These are phyloP conservation scores for Sapayoa aenigma DNA, from an alignment of 2,113 vertebrate genomes.

Conservation along the genomic window DNA sequence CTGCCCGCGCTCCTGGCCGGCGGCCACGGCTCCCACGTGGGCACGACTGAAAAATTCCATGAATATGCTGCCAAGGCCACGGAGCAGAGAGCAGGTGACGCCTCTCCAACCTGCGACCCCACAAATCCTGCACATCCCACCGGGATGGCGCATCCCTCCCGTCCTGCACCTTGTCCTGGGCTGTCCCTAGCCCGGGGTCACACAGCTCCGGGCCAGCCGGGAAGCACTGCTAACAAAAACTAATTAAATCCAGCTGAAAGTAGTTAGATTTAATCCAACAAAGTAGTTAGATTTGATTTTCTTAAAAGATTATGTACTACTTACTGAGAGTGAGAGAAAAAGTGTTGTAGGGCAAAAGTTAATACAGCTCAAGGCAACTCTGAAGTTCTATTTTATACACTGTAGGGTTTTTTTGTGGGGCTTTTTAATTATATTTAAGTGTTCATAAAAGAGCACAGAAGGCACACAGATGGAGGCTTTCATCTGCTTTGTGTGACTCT, in stretches of 20 bases:
- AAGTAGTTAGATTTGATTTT: background rate
- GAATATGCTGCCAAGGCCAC: background rate
- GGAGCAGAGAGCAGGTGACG: background rate
- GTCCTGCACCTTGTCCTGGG: accelerated
- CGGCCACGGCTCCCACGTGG: background rate
- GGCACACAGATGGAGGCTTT: background rate
- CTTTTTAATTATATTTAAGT: background rate
- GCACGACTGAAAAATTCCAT: background rate
- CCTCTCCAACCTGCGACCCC: too few relatives aligned
- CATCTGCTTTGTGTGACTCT: background rate
- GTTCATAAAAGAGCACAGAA: background rate
- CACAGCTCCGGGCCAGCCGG: background rate
- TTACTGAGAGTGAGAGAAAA: background rate
- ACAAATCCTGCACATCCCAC: background rate
- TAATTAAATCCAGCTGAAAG: background rate
- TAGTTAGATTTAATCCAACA: background rate
- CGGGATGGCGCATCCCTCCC: background rate
- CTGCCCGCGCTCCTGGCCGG: background rate
- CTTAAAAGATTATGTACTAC: background rate
- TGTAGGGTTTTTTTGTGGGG: background rate
- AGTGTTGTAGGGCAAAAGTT: background rate
- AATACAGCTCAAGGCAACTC: background rate
- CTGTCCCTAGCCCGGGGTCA: background rate
- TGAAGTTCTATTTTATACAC: background rate
- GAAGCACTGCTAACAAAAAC: background rate